Percentiles rank a stretch among this genome's conserved stretches.
Conservation (phyloP, 2,888 invertebrate species). For the Muscina levida region DNA sequence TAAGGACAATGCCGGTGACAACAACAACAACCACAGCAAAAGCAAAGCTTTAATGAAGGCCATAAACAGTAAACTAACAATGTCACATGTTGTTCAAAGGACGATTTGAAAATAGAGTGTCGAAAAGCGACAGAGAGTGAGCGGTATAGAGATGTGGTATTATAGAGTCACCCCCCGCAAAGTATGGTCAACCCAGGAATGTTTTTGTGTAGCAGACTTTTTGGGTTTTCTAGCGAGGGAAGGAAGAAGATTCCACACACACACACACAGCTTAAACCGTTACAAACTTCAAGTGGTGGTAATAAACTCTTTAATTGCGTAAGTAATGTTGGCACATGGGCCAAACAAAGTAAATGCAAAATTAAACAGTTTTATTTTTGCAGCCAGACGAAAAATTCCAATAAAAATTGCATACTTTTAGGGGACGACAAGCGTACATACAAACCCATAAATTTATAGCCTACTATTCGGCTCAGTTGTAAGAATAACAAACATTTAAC, state of each 20-base stretch:
- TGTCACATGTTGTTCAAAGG: constrained; percentile 61
- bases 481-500: constrained; percentile 14
- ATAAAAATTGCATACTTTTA: constrained; percentile 33
- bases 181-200: constrained; percentile 54
- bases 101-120: too few relatives aligned
- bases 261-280: too few relatives aligned
- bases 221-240: constrained; percentile 17
- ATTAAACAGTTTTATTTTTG: constrained; percentile 14
- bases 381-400: constrained; percentile 9
- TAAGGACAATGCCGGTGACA: background rate
- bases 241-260: background rate
- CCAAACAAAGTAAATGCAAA: constrained; percentile 4
- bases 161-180: too few relatives aligned
- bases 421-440: too few relatives aligned
- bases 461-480: constrained; percentile 1
- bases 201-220: background rate
- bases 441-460: too few relatives aligned
- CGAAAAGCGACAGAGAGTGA: background rate
- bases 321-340: constrained; percentile 38
- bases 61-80: constrained; percentile 53
- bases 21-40: background rate
- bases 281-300: background rate
- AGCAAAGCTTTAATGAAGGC: constrained; percentile 32
- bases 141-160: too few relatives aligned
- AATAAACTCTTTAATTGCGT: constrained; percentile 64